Evolutionary conservation across 2,888 invertebrate species (phyloP).

Genomic region (Drosophila phalerata): DNA sequence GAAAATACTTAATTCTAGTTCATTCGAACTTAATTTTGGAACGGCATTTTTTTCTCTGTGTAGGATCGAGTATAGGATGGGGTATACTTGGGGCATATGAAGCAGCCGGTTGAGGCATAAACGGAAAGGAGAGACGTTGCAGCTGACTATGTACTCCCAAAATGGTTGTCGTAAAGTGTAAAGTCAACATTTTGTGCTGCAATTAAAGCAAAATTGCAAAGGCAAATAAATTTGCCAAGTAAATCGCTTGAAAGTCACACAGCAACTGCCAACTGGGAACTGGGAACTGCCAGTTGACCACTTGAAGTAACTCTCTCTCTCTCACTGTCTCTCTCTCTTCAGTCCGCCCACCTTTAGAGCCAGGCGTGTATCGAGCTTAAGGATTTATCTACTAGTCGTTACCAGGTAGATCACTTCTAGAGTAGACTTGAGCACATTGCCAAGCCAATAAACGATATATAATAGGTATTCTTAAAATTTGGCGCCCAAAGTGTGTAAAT

Average conservation of each 20-base stretch:
- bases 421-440: background rate
- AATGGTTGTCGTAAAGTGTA: constrained; percentile 68
- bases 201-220: constrained; percentile 72
- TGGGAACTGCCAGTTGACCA: constrained; percentile 21
- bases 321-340: background rate
- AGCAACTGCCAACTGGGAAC: constrained; percentile 30
- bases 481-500: constrained; percentile 1
- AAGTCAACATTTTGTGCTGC: constrained; percentile 77
- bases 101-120: background rate
- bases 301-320: constrained; percentile 11
- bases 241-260: constrained; percentile 61
- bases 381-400: constrained; percentile 6
- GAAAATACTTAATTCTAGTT: too few species aligned
- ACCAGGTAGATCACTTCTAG: constrained; percentile 9
- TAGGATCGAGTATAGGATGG: too few species aligned
- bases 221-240: constrained; percentile 68
- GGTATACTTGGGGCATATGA: background rate
- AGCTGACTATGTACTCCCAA: constrained; percentile 33
- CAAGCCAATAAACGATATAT: background rate
- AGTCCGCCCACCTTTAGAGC: constrained; percentile 1
- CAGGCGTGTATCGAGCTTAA: constrained; percentile 3
- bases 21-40: too few species aligned
- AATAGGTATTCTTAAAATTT: background rate
- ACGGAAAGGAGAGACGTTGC: too few species aligned
- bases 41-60: too few species aligned